Evolutionary conservation across 2,797 vertebrate genomes (phyloP).

Genomic region (Cyclura pinguis): DNA sequence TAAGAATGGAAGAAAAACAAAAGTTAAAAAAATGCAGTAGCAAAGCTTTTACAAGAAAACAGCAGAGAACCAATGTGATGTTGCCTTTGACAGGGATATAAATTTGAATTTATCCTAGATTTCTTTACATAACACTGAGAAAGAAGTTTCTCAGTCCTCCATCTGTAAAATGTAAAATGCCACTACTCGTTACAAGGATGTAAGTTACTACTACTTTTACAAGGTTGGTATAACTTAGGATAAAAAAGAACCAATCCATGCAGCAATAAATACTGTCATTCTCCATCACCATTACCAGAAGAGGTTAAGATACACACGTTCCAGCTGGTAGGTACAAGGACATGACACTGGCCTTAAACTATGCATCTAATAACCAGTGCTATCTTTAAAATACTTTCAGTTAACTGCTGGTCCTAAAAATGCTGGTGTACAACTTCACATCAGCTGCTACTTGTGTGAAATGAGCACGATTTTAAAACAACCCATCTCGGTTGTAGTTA

Average conservation of each 20-base stretch:
- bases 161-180: conserved; percentile 32
- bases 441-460: background rate
- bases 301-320: background rate
- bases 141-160: background rate
- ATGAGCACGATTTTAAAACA: too few species aligned
- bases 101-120: background rate
- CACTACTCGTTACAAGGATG: background rate
- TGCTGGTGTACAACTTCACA: too few species aligned
- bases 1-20: background rate
- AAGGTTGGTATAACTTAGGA: background rate
- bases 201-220: fast-evolving
- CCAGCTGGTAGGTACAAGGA: too few species aligned
- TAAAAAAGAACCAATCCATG: background rate
- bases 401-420: background rate
- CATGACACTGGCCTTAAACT: background rate
- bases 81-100: background rate
- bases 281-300: background rate
- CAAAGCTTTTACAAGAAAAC: background rate
- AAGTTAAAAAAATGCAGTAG: background rate
- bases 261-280: background rate
- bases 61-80: background rate
- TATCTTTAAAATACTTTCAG: background rate
- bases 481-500: too few species aligned
- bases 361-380: background rate
- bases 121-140: background rate